Evolutionary conservation across 2,888 invertebrate genomes (phyloP).

Genomic region (Cremastinae sp.): DNA sequence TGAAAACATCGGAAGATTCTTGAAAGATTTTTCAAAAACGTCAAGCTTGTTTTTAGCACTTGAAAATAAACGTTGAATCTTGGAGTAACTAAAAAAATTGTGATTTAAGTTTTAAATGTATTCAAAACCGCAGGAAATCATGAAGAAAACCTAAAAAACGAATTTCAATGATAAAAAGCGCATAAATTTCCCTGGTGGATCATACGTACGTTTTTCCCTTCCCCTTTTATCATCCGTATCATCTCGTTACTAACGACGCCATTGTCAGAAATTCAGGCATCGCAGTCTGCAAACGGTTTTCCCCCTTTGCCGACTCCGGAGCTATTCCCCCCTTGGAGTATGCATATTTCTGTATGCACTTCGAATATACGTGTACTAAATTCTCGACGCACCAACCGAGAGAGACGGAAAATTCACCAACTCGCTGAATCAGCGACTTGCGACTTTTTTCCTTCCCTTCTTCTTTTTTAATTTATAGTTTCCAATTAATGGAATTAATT

Average conservation of each 20-base stretch:
- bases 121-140: too few species aligned
- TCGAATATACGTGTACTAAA: slow-evolving; percentile 2
- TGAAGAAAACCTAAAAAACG: too few species aligned
- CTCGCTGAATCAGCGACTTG: slow-evolving; percentile 18
- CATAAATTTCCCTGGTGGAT: background rate
- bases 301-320: slow-evolving; percentile 61
- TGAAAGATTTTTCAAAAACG: too few species aligned
- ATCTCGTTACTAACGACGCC: slow-evolving; percentile 77
- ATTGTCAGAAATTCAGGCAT: slow-evolving; percentile 77
- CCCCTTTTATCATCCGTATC: slow-evolving; percentile 14
- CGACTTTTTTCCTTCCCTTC: slow-evolving; percentile 12
- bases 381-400: slow-evolving; percentile 44
- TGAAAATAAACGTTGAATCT: too few species aligned
- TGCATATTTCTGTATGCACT: slow-evolving; percentile 4
- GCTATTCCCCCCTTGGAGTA: slow-evolving; percentile 26
- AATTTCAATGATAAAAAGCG: background rate
- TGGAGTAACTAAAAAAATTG: too few species aligned
- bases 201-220: background rate
- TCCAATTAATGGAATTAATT: too few species aligned
- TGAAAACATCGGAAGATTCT: too few species aligned
- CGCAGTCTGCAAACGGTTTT: slow-evolving; percentile 71
- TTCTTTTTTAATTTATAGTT: background rate
- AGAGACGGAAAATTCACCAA: slow-evolving; percentile 19
- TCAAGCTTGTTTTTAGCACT: too few species aligned
- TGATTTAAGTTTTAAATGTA: too few species aligned